A percentile compares a stretch with the other conserved stretches of the same genome.
phyloP scores from a whole-genome alignment of 2,888 invertebrate genomes.

The Eristalis pertinax region DNA sequence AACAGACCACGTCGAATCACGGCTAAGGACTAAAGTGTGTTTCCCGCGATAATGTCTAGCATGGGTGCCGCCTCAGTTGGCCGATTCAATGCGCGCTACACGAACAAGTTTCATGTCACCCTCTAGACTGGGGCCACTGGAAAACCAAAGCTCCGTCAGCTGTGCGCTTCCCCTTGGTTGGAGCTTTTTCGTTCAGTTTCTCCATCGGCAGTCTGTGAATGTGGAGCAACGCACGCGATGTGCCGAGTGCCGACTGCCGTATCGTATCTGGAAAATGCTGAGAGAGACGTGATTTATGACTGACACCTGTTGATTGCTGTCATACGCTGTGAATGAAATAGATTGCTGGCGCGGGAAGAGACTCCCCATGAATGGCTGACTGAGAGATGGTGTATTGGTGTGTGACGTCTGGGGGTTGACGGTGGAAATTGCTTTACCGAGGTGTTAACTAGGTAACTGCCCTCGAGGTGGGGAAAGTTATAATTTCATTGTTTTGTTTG shows the following conservation, averaged over 20 bases:
- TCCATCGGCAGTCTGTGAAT: background rate
- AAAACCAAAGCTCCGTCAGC: background rate
- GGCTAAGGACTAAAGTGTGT: background rate
- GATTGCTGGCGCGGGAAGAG: slow-evolving; percentile 12
- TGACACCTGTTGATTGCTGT: slow-evolving; percentile 44
- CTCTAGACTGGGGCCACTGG: background rate
- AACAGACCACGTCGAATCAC: background rate
- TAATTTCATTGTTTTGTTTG: slow-evolving; percentile 36
- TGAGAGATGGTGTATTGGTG: too few relatives aligned
- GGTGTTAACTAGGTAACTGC: slow-evolving; percentile 10
- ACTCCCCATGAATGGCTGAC: slow-evolving; percentile 4
- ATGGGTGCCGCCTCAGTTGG: background rate
- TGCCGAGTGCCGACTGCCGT: background rate
- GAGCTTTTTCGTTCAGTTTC: background rate
- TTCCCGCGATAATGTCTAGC: background rate
- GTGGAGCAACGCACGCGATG: background rate
- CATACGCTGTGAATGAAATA: slow-evolving; percentile 22
- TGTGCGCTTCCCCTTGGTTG: background rate
- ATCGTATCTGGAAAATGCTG: slow-evolving; percentile 15
- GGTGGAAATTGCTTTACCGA: slow-evolving; percentile 18
- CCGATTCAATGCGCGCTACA: background rate
- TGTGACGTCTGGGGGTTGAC: background rate
- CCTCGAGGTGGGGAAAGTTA: slow-evolving; percentile 13
- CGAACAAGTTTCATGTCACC: background rate
- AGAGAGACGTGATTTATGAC: slow-evolving; percentile 21